Percentiles rank a stretch among this genome's conserved stretches.
These are phyloP conservation scores for Lampropteryx suffumata DNA, from an alignment of 2,888 invertebrate genomes.

Conservation along the genomic window DNA sequence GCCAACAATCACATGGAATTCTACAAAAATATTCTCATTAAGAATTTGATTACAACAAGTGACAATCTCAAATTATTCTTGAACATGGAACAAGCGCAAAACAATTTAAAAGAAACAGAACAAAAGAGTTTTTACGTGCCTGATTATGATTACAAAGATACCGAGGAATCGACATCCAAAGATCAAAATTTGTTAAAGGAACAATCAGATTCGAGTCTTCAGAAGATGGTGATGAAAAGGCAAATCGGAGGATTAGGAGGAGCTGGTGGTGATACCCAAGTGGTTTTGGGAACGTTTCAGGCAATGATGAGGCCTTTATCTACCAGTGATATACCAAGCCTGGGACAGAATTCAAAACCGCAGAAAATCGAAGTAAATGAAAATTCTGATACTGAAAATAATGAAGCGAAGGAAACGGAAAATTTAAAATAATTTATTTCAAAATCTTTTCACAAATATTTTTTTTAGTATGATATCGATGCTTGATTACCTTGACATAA, in stretches of 20 bases:
- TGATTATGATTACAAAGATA: conserved; percentile 6
- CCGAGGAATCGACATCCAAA: background rate
- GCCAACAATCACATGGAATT: conserved; percentile 26
- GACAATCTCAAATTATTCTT: conserved; percentile 42
- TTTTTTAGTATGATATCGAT: too few relatives aligned
- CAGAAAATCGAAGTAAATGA: conserved; percentile 1
- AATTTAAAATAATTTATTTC: background rate
- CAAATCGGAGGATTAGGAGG: conserved; percentile 32
- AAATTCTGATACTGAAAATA: background rate
- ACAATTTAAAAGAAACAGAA: conserved; percentile 13
- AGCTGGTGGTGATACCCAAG: conserved; percentile 40
- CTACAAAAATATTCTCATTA: conserved; percentile 39
- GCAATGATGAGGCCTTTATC: conserved; percentile 51
- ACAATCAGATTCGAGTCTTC: conserved; percentile 2
- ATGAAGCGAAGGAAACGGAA: background rate
- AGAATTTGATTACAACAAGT: conserved; percentile 42
- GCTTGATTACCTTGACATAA: too few relatives aligned
- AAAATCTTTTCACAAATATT: too few relatives aligned
- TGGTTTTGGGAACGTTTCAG: conserved; percentile 55
- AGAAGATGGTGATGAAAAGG: conserved; percentile 29
- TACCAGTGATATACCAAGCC: conserved; percentile 27
- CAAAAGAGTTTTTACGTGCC: background rate
- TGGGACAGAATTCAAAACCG: conserved; percentile 11
- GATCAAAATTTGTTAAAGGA: background rate
- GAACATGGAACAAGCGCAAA: conserved; percentile 34